Conservation (phyloP, 2,797 vertebrate genomes). For the Manis crassicaudata region DNA sequence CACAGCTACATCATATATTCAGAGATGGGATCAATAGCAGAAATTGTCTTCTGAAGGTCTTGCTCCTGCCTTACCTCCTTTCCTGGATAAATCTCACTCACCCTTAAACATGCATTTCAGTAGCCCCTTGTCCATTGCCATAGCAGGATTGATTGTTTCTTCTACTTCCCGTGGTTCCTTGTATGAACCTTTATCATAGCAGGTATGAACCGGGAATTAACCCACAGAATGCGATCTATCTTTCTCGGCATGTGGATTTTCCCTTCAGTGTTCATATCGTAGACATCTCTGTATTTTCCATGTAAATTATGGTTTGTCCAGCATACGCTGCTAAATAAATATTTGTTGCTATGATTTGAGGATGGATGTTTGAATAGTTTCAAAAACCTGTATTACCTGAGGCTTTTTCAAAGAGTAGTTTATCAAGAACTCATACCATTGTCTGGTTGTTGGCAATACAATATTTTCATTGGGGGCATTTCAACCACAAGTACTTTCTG, state of each 20-base stretch:
- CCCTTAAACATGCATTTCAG: not conserved
- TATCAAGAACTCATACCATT: slow-evolving; percentile 26
- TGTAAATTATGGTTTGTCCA: not conserved
- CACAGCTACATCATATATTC: not conserved
- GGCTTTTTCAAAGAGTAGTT: not conserved
- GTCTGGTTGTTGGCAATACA: not conserved
- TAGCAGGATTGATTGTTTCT: not conserved
- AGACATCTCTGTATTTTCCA: not conserved
- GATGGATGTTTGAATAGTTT: not conserved
- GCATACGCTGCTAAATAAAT: not conserved
- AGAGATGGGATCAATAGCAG: not conserved
- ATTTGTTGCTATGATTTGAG: not conserved
- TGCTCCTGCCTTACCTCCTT: not conserved
- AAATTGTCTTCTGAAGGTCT: not conserved
- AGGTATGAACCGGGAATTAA: not conserved
- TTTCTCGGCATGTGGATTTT: not conserved
- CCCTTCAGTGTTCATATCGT: not conserved
- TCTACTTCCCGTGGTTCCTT: not conserved
- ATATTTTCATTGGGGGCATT: not conserved
- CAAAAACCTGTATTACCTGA: not conserved
- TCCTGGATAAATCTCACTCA: not conserved
- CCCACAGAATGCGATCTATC: not conserved
- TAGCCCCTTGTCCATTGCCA: not conserved
- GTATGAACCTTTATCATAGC: not conserved
- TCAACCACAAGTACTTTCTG: not conserved